These are phyloP conservation scores for Stigmatopora nigra DNA, from an alignment of 2,113 vertebrate genomes.

Conservation along the genomic window DNA sequence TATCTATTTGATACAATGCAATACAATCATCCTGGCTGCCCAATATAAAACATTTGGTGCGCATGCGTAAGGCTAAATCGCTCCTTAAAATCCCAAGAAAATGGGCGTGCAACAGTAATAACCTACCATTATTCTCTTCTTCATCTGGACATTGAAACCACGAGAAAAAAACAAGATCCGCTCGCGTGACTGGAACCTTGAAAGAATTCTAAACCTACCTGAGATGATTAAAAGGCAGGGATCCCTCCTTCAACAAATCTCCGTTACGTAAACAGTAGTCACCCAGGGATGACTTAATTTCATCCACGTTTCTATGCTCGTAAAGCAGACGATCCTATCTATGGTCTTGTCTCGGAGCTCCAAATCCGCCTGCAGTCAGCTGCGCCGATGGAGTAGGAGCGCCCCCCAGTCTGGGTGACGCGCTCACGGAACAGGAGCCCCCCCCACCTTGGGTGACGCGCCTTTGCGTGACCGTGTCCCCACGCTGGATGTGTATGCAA, in stretches of 20 bases:
- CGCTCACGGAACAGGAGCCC: conserved; percentile 19
- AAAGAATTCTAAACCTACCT: conserved; percentile 41
- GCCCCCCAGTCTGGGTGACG: conserved; percentile 9
- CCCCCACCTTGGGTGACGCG: conserved; percentile 24
- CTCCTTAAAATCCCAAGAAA: conserved; percentile 23
- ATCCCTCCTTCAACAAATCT: conserved; percentile 32
- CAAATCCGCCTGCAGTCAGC: conserved; percentile 12
- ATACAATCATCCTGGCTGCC: conserved; percentile 34
- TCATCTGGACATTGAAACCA: not conserved
- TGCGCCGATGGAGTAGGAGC: conserved; percentile 19
- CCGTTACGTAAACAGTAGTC: conserved; percentile 61
- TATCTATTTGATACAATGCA: not conserved
- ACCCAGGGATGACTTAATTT: conserved; percentile 4
- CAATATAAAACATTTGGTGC: conserved; percentile 4
- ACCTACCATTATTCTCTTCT: not conserved
- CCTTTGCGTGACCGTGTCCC: conserved; percentile 20
- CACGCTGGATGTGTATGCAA: conserved; percentile 5
- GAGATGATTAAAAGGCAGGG: conserved; percentile 13
- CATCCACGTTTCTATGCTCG: not conserved
- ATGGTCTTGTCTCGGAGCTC: not conserved
- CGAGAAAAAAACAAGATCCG: rapidly evolving
- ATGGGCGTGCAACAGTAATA: conserved; percentile 6
- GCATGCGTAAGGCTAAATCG: conserved; percentile 54
- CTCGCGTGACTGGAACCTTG: rapidly evolving
- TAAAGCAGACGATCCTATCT: not conserved